Evolutionary conservation across 2,888 invertebrate species (phyloP), one percentile per base, ranked within the genome.

Genomic region (Drosophila pseudotalamancana): DNA sequence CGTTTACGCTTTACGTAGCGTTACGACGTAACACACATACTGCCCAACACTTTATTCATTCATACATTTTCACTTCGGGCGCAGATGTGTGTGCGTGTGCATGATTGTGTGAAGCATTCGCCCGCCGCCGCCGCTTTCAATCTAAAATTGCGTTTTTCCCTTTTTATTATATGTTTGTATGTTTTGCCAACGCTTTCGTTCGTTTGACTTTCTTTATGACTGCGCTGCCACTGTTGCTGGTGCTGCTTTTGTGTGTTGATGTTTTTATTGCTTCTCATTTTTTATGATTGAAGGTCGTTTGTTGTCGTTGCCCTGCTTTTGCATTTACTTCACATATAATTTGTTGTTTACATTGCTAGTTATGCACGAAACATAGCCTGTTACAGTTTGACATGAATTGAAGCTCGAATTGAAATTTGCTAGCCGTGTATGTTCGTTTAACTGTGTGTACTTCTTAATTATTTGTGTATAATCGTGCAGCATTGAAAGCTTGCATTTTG

Each of bases 261-360:
- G 66, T 65, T 57, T 82, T 70, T 75, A 74, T 75, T 76, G 59
- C 77, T 59, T 49, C 51, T 72, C 49, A 69, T 71, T 69, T 69
- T 80, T 82, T 81, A 83, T 77, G 68, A 82, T 57, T 72, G 88
- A 82, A 87, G 88, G 88, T 86, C 82, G 87, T 69, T 69, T 65
- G 49, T 62, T 49, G 46, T 37, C 39, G 62, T 46, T 21, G 35
- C 57, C 35, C 46, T 60, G 40, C 39, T 48, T 60, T 48, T 48
- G 45, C 11, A 14, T 34, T 6, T 51, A 35, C 14, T 50, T 56
- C 42, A 25, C 50, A 42, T 49, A 35, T 49, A 76, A 57, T 68
- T 68, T 59, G 59, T 25, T 56, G 73, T 73, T 73, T 59, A 50
- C 74, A 73, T 51, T 35, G 46, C 35, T 46, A 32, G 66, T 53